Base-by-base conservation (phyloP, 2,888 invertebrate species). In the Heteropelma amictum region DNA sequence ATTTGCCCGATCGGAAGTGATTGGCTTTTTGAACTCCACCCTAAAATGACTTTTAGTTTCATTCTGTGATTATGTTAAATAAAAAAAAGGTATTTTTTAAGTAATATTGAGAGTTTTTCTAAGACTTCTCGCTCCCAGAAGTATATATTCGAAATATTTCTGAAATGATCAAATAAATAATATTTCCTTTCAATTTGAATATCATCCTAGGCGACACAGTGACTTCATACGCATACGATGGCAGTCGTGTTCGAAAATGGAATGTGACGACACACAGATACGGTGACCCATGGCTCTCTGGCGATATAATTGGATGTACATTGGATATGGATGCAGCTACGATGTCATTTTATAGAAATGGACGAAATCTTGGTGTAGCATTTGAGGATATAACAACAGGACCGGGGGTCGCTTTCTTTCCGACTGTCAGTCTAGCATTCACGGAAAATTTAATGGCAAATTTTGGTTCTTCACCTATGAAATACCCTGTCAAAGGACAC, bases 271-370 rank as follows among this genome's bases (percentile, higher is more conserved):
- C 93, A 0, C 89, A 92, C 6, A 92, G 92, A 77, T 96, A 96
- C 85, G 96, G 96, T 0, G 93, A 94, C 83, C 89, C 92, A 14
- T 96, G 96, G 96, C 90, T 94, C 78, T 92, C 93, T n/a, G 96
- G 96, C 14, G 96, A 96, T 88, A 93, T 96, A 58, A 95, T 96
- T 68, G 94, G 94, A 0, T 93, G 94, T 69, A 80, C 86, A 1
- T 89, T 96, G 23, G 95, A 96, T 86, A 89, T 95, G 86, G 95
- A 96, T 77, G 91, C 90, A 19, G 94, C 94, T 6, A 91, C 90
- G 0, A 90, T 96, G 72, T 93, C 93, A 83, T 96, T 91, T 85
- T 93, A 90, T 83, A 94, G 96, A 79, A 96, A 96, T 88, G 96
- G 96, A 0, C 90, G 91, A n/a, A 91, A 92, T 0, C 89, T 96